phyloP scores from a whole-genome alignment of 53 echinoderm and acorn worm genomes.

The Stichopus horrens region DNA sequence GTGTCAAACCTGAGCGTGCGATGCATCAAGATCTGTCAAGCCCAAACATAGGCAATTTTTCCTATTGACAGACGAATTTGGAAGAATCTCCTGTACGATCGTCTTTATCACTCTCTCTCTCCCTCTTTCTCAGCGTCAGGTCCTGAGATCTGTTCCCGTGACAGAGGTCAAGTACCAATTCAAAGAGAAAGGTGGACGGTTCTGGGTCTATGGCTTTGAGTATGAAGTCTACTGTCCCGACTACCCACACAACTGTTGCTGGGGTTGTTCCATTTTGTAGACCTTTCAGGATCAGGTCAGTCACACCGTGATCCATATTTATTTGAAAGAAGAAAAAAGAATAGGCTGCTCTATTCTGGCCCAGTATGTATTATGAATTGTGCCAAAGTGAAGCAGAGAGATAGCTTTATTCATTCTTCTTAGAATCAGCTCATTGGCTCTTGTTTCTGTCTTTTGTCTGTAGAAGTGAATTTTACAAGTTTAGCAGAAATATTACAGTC shows the following conservation, averaged over 20 bases:
- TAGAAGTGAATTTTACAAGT: no score
- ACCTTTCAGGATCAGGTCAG: not conserved
- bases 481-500: no score
- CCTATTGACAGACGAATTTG: not conserved
- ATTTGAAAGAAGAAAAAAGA: no score
- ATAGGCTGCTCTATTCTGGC: no score
- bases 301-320: no score
- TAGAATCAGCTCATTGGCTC: no score
- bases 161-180: conserved; percentile 56
- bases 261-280: conserved; percentile 42
- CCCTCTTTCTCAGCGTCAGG: conserved; percentile 47
- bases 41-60: not conserved
- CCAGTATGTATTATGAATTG: no score
- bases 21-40: no score
- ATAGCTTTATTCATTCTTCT: no score
- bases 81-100: not conserved
- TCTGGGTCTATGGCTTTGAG: conserved; percentile 66
- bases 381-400: no score
- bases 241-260: conserved; percentile 71
- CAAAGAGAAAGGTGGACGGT: conserved; percentile 51
- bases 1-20: no score
- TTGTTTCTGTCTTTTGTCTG: no score
- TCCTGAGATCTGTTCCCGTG: conserved; percentile 57
- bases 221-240: conserved; percentile 58
- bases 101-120: not conserved